Evolutionary conservation across 2,113 vertebrate species (phyloP).

Genomic region (Corydoras sp.): DNA sequence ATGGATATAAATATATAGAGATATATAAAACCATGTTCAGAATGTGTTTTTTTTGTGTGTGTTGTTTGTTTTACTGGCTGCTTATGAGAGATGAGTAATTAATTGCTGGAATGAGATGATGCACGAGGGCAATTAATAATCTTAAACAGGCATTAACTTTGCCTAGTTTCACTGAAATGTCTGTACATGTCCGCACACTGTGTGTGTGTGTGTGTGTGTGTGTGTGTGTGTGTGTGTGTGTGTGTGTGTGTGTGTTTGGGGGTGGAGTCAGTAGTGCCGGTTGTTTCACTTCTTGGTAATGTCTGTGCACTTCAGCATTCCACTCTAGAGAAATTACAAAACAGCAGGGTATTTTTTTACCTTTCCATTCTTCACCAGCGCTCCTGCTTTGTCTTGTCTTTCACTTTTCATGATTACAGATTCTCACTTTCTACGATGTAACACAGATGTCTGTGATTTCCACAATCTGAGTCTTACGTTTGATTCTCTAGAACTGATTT

Average conservation of each 20-base stretch:
- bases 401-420: conserved; percentile 14
- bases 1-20: too few species aligned
- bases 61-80: too few species aligned
- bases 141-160: too few species aligned
- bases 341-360: not conserved
- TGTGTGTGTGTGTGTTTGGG: not conserved
- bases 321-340: not conserved
- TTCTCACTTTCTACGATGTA: conserved; percentile 4
- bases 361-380: not conserved
- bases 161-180: not conserved
- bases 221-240: not conserved
- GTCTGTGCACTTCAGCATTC: not conserved
- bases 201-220: not conserved
- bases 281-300: not conserved
- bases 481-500: not conserved
- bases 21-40: too few species aligned
- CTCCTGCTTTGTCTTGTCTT: not conserved
- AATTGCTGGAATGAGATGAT: not conserved
- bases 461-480: not conserved
- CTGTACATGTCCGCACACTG: not conserved
- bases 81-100: too few species aligned
- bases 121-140: too few species aligned
- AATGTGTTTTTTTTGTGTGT: too few species aligned
- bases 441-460: not conserved
- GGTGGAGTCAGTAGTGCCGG: not conserved